A percentile compares a stretch with the other conserved stretches of the same genome.
Conservation (phyloP, 1,140 invertebrate species). For the Diploscapter pachys region DNA sequence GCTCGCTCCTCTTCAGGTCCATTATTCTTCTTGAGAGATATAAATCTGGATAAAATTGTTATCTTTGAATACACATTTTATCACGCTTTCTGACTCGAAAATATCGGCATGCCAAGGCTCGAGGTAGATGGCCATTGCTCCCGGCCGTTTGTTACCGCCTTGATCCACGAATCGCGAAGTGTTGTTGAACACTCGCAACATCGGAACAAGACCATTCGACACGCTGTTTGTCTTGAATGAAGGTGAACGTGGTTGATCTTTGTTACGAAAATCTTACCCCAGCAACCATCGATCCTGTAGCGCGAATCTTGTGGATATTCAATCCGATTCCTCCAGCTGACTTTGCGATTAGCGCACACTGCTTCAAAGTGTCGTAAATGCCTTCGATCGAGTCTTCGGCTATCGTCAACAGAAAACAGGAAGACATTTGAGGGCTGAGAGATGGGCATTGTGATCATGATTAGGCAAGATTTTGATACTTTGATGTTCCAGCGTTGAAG, state of each 20-base stretch:
- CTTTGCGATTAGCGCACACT: conserved; percentile 93
- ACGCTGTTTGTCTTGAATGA: conserved; percentile 76
- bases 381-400: conserved; percentile 93
- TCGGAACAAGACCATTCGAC: conserved; percentile 94
- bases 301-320: conserved; percentile 91
- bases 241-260: conserved; percentile 8
- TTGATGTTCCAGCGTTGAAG: conserved; percentile 86
- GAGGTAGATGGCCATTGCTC: conserved; percentile 95
- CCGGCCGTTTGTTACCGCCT: conserved; percentile 95
- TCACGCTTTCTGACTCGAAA: conserved; percentile 67
- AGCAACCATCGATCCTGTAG: conserved; percentile 83
- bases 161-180: conserved; percentile 95
- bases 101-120: conserved; percentile 99
- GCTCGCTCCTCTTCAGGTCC: conserved; percentile 88
- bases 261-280: conserved; percentile 64
- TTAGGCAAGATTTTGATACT: conserved; percentile 42
- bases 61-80: background rate
- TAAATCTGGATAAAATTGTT: conserved; percentile 59
- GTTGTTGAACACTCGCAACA: conserved; percentile 93
- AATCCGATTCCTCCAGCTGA: conserved; percentile 94
- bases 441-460: background rate
- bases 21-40: conserved; percentile 89
- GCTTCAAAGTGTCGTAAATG: conserved; percentile 89
- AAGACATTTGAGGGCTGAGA: conserved; percentile 78
- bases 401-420: conserved; percentile 92